These are phyloP conservation scores for Adelphocoris suturalis DNA, from an alignment of 2,888 invertebrate genomes.

Conservation along the genomic window DNA sequence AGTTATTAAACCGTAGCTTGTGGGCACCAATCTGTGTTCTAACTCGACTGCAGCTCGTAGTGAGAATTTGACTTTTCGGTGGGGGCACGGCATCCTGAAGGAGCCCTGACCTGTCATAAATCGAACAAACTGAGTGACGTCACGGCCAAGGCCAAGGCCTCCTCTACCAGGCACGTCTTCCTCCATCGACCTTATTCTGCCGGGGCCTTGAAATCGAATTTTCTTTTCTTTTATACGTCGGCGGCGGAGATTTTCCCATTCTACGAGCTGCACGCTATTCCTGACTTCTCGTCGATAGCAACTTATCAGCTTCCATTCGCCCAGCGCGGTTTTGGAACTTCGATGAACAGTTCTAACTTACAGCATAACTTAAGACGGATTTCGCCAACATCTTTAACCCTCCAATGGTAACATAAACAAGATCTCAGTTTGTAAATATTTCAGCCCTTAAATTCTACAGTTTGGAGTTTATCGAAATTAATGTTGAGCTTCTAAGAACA, in stretches of 20 bases:
- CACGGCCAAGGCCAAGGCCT: conserved; percentile 35
- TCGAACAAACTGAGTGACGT: conserved; percentile 26
- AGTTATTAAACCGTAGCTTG: too few relatives aligned
- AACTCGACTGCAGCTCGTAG: too few relatives aligned
- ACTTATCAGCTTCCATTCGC: neutral
- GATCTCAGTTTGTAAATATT: too few relatives aligned
- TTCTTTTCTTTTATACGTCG: neutral
- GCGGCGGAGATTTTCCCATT: conserved; percentile 13
- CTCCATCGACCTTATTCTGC: neutral
- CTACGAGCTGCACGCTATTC: neutral
- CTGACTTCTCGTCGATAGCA: neutral
- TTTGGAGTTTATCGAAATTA: too few relatives aligned
- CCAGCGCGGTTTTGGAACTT: neutral
- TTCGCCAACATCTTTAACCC: too few relatives aligned
- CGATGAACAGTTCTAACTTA: too few relatives aligned
- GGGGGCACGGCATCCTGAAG: neutral
- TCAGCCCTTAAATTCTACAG: too few relatives aligned
- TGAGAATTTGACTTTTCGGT: too few relatives aligned
- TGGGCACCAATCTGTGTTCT: too few relatives aligned
- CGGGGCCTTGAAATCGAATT: neutral
- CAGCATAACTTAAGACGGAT: too few relatives aligned
- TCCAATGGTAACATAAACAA: too few relatives aligned
- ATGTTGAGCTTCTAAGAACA: too few relatives aligned
- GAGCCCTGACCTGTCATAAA: conserved; percentile 47
- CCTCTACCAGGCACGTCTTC: neutral